Percentiles rank a stretch among this genome's conserved stretches.
Evolutionary conservation across 1,140 invertebrate genomes (phyloP).

Genomic region (Anastrepha obliqua): DNA sequence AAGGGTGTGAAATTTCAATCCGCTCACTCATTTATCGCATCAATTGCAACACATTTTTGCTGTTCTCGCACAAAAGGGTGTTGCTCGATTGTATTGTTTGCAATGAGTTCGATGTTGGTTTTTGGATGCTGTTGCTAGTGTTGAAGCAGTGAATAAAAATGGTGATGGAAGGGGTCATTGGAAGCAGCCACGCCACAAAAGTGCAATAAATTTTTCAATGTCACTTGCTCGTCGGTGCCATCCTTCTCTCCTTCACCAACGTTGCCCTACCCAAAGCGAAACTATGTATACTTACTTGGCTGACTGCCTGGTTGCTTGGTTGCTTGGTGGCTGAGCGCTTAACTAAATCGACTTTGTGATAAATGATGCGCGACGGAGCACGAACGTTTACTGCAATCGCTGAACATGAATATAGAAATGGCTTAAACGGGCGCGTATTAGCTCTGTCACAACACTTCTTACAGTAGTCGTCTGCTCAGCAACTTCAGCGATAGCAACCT

Average conservation of each 20-base stretch:
- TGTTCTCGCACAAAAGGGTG: not conserved
- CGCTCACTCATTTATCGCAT: not conserved
- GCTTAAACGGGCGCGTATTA: not conserved
- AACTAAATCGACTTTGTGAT: not conserved
- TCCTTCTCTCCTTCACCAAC: not conserved
- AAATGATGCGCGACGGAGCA: conserved; percentile 2
- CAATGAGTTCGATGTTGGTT: not conserved
- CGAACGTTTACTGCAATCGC: not conserved
- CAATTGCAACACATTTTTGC: conserved; percentile 18
- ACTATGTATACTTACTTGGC: not conserved
- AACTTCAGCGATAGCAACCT: not conserved
- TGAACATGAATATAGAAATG: not conserved
- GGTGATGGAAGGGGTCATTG: not conserved
- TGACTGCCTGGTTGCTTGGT: not conserved
- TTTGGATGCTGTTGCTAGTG: not conserved
- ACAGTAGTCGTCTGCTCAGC: too few relatives aligned
- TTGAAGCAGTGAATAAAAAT: not conserved
- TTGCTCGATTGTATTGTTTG: not conserved
- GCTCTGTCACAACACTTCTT: not conserved
- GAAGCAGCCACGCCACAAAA: not conserved
- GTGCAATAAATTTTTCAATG: conserved; percentile 39
- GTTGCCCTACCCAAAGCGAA: not conserved
- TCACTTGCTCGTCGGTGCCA: not conserved
- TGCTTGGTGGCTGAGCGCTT: not conserved
- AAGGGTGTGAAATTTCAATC: conserved; percentile 27